Evolutionary conservation across 1,140 invertebrate species (phyloP).

Genomic region (Formica exsecta): DNA sequence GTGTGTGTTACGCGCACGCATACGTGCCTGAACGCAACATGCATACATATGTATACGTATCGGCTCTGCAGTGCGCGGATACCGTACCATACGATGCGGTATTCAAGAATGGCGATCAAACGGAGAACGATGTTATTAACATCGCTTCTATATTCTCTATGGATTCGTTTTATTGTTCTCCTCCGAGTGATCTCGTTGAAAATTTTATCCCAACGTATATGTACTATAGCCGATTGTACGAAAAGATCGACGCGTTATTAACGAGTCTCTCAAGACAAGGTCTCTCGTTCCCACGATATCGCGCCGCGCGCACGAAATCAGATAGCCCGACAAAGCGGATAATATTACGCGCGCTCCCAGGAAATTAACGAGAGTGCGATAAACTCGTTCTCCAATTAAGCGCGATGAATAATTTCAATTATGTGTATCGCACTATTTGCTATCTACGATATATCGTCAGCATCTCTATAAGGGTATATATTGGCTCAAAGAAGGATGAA

Average conservation of each 20-base stretch:
- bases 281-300: slow-evolving; percentile 29
- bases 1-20: neutral
- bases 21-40: neutral
- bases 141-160: slow-evolving; percentile 38
- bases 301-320: slow-evolving; percentile 18
- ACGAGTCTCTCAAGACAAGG: slow-evolving; percentile 28
- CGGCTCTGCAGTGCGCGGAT: neutral
- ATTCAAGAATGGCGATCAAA: slow-evolving; percentile 66
- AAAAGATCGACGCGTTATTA: slow-evolving; percentile 36
- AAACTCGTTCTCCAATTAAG: slow-evolving; percentile 15
- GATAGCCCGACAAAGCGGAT: slow-evolving; percentile 38
- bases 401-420: slow-evolving; percentile 37
- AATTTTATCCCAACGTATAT: slow-evolving; percentile 18
- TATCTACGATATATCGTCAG: neutral
- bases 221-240: neutral
- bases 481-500: neutral
- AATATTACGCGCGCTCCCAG: slow-evolving; percentile 10
- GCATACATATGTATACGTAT: neutral
- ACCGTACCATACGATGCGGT: neutral
- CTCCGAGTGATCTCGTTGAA: slow-evolving; percentile 10
- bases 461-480: neutral
- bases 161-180: slow-evolving; percentile 33
- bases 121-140: slow-evolving; percentile 58
- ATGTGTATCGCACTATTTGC: neutral
- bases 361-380: slow-evolving; percentile 26